Conservation (phyloP, 1,140 invertebrate genomes). For the Drosophila teissieri region DNA sequence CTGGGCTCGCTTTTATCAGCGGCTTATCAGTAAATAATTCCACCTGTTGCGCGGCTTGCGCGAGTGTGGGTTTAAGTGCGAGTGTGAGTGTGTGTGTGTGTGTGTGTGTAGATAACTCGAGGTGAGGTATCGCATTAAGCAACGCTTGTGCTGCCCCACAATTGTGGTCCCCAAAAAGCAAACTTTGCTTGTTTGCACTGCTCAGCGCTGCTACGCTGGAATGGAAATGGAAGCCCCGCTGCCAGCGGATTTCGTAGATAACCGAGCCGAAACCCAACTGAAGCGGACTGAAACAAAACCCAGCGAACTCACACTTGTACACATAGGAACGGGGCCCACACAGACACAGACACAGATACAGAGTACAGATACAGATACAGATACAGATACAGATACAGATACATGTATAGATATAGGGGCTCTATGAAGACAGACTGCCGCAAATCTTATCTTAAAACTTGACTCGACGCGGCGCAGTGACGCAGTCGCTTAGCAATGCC, state of each 20-base stretch:
- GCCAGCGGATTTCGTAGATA: constrained; percentile 75
- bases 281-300: constrained; percentile 17
- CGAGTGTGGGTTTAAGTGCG: not conserved
- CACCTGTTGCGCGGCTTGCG: constrained; percentile 64
- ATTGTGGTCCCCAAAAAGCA: constrained; percentile 42
- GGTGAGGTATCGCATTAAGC: constrained; percentile 66
- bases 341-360: constrained; percentile 8
- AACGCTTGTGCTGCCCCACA: constrained; percentile 52
- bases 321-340: constrained; percentile 10
- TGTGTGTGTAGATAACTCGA: constrained; percentile 57
- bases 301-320: constrained; percentile 30
- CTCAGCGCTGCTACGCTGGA: constrained; percentile 50
- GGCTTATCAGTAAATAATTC: constrained; percentile 83
- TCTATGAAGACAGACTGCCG: constrained; percentile 40
- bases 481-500: constrained; percentile 48
- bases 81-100: not conserved
- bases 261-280: constrained; percentile 32
- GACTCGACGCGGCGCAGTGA: constrained; percentile 66
- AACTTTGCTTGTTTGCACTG: constrained; percentile 68
- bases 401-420: not conserved
- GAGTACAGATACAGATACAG: constrained; percentile 13
- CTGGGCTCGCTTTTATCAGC: constrained; percentile 68
- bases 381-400: constrained; percentile 9
- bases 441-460: constrained; percentile 82
- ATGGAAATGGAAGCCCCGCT: constrained; percentile 55